Conservation (phyloP, 1,140 invertebrate species). For the Uloborus diversus region DNA sequence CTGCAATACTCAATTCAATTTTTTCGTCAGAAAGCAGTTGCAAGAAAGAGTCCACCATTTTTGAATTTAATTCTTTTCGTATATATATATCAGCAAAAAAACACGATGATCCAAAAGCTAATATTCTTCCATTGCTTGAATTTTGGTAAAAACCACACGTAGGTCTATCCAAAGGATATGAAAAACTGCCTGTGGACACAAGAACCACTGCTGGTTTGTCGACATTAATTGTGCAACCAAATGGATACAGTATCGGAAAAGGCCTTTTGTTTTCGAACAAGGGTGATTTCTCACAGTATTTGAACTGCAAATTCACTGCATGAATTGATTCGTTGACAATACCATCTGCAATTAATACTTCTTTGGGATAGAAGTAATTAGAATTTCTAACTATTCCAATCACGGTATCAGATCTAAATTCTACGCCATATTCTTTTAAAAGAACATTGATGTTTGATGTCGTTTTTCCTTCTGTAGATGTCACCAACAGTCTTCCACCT, state of each 20-base stretch:
- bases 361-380: constrained; percentile 98
- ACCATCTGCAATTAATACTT: constrained; percentile 87
- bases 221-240: constrained; percentile 93
- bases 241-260: constrained; percentile 75
- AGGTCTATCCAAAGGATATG: constrained; percentile 92
- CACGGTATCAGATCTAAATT: constrained; percentile 92
- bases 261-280: not conserved
- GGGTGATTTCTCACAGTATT: not conserved
- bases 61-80: constrained; percentile 93
- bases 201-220: constrained; percentile 84
- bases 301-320: not conserved
- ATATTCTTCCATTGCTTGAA: constrained; percentile 66
- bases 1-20: constrained; percentile 76
- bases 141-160: constrained; percentile 80
- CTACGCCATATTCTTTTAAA: constrained; percentile 93
- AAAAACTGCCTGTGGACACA: constrained; percentile 89
- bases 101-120: constrained; percentile 71
- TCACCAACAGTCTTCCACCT: constrained; percentile 85
- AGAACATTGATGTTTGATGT: constrained; percentile 98
- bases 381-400: constrained; percentile 90
- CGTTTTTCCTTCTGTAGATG: constrained; percentile 85
- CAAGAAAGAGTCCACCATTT: constrained; percentile 86
- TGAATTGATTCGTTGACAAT: constrained; percentile 75
- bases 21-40: constrained; percentile 79
- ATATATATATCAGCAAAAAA: constrained; percentile 80